These are phyloP conservation scores for Brachionus calyciflorus DNA, from an alignment of 1,140 invertebrate species.

Conservation along the genomic window DNA sequence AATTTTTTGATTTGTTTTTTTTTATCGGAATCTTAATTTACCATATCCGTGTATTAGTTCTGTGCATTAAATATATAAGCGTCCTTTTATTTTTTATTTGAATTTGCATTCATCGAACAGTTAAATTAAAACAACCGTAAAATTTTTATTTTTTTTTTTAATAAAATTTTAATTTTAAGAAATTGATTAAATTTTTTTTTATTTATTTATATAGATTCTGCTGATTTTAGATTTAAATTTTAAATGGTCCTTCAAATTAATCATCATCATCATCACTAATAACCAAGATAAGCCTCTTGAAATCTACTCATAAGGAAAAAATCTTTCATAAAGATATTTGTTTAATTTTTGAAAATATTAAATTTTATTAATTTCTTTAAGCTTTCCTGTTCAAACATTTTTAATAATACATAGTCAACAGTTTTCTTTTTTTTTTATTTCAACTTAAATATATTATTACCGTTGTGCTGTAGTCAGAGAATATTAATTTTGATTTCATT, in stretches of 20 bases:
- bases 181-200: too few species aligned
- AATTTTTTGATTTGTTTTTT: too few species aligned
- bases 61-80: not conserved
- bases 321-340: slow-evolving; percentile 19
- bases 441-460: too few species aligned
- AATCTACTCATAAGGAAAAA: slow-evolving; percentile 11
- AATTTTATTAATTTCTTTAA: slow-evolving; percentile 15
- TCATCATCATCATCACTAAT: not conserved
- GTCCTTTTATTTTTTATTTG: too few species aligned
- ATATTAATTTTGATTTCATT: too few species aligned
- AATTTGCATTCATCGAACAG: not conserved
- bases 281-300: slow-evolving; percentile 21
- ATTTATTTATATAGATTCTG: too few species aligned
- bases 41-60: not conserved
- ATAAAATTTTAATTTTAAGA: too few species aligned
- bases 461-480: too few species aligned
- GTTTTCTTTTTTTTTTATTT: too few species aligned
- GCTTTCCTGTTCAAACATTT: too few species aligned
- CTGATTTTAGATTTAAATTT: not conserved
- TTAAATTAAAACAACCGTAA: slow-evolving; percentile 17
- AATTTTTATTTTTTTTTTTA: not conserved
- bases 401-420: too few species aligned
- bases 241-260: slow-evolving; percentile 38
- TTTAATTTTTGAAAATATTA: slow-evolving; percentile 21
- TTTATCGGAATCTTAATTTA: slow-evolving; percentile 36